Base-by-base conservation (phyloP, 2,888 invertebrate genomes). In the Lasioglossum villosulum region DNA sequence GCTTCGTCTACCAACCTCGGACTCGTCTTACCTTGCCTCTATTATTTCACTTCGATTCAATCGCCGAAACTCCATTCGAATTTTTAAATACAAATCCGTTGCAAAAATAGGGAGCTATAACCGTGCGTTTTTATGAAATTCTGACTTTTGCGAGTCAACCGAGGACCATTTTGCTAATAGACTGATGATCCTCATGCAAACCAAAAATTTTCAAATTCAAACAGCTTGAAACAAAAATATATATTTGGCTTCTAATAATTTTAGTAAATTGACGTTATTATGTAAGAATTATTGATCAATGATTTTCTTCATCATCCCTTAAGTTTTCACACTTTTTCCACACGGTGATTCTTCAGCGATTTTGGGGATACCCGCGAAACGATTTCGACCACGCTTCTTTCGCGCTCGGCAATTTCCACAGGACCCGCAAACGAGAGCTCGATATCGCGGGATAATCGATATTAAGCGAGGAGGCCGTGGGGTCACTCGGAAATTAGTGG, bases 401-500 rank as follows among this genome's bases (percentile, higher is more conserved):
- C 74, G 80, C 70, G 59, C 10, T 37, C 42, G 19, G 75, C 59
- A 75, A 63, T 80, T 75, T 75, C 56, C 19, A 45, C 30, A 6
- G 45, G 23, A 45, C 66, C 80, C 80, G 81, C 59, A 56, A 56
- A 56, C 30, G 39, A 48, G 27, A 76, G 45, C 59, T 75, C 74
- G 63, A 72, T 72, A 83, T 72, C 75, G n/a, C 63, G 56, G 34
- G 59, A 78, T 72, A 79, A 80, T 86, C 88, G 80, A 76, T 83
- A 78, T 83, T 73, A 76, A 83, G 77, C 76, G 88, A 78, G 75
- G 86, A 75, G 79, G 82, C 68, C 84, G 81, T 52, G 73, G 84
- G 90, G 90, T 90, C 92, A 92, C 88, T 92, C 91, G 92, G 92
- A 92, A 92, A 91, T 91, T 91, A 91, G 90, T 90, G 91, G 88